phyloP scores from a whole-genome alignment of 64 coral and sea anemone genomes.

The Porites australiensis region DNA sequence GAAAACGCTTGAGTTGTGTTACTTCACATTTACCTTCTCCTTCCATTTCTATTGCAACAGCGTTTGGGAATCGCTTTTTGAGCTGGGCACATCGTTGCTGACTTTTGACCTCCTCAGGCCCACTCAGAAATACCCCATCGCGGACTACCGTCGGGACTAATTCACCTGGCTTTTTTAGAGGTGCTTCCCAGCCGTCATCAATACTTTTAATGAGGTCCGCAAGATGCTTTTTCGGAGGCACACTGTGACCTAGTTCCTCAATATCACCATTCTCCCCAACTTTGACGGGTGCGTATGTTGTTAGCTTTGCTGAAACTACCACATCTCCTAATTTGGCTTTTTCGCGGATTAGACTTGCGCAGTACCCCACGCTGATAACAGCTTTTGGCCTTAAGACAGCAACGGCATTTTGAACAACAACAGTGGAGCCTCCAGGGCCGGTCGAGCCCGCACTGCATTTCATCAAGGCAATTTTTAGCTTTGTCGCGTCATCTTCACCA shows the following conservation, averaged over 20 bases:
- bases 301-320: not conserved
- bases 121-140: constrained; percentile 28
- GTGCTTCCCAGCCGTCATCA: constrained; percentile 39
- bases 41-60: constrained; percentile 59
- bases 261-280: not conserved
- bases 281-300: not conserved
- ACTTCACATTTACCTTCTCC: constrained; percentile 28
- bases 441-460: not conserved
- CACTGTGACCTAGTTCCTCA: not conserved
- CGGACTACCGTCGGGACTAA: not conserved
- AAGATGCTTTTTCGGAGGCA: not conserved
- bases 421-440: not conserved
- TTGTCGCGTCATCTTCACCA: not conserved
- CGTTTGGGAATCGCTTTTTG: not conserved
- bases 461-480: constrained; percentile 14
- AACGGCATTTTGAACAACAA: not conserved
- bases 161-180: not conserved
- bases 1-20: too few species aligned
- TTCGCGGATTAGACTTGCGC: not conserved
- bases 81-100: not conserved
- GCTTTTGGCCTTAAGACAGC: not conserved
- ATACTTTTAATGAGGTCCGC: not conserved
- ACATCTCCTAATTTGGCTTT: constrained; percentile 24
- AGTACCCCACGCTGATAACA: constrained; percentile 13
- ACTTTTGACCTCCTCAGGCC: constrained; percentile 27